Base-by-base conservation (phyloP, 2,888 invertebrate genomes). In the Endomychus coccineus region DNA sequence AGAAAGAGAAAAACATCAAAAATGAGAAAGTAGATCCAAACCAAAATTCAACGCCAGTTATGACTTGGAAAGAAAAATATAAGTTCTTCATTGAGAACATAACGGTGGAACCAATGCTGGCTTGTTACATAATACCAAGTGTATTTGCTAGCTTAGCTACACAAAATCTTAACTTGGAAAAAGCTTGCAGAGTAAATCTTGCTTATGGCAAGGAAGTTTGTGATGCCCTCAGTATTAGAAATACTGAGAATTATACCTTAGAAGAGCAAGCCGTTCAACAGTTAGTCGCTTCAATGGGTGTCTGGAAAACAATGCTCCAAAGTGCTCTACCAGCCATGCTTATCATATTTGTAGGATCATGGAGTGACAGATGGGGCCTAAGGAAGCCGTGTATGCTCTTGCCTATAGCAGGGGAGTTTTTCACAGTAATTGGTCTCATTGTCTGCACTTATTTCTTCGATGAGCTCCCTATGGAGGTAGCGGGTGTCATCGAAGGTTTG, bases 231-330 rank as follows among this genome's bases (percentile, higher is more conserved):
- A 79, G 83, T 1, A 71, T 74, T 34, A 72, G 87, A 54, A 75
- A 84, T 48, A 87, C 86, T 12, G 74, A 75, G 4, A 73, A 71
- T 46, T 79, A 77, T 51, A 70, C 74, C 2, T 52, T 61, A 28
- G 73, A 83, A 60, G 82, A 82, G 53, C 58, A 71, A 7, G 70
- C 71, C 30, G 80, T 84, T 1, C 83, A 84, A 59, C 77, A 77
- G 42, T 64, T 83, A 49, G 83, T 84, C 1, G 87, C 88, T 0
- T 77, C 79, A 3, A 86, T 88, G 71, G 79, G 83, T 36, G 83
- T 86, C 12, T 88, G 87, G 87, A 87, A 88, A 60, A 86, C 87
- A 7, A 80, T 86, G 33, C 66, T 89, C 22, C 88, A 88, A 63
- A 86, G 86, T 46, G 77, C 82, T 28, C 67, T 89, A 15, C 88